These are phyloP conservation scores for Ciconia boyciana DNA, from an alignment of 2,113 vertebrate species.

Conservation along the genomic window DNA sequence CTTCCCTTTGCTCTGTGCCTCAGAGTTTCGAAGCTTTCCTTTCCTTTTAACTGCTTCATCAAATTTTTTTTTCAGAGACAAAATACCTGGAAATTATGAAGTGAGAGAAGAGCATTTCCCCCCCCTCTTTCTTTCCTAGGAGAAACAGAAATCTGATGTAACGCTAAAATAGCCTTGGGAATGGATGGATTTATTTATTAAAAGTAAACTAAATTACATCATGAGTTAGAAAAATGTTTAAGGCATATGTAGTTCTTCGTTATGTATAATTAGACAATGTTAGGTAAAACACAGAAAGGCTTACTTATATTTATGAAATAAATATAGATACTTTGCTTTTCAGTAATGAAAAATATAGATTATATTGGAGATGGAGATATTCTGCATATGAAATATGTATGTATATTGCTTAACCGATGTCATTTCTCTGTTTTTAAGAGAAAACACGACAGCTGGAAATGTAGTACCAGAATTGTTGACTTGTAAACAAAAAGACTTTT, in stretches of 20 bases:
- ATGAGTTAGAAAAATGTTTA: not conserved
- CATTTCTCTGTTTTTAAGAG: not conserved
- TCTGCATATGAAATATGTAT: not conserved
- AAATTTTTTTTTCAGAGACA: not conserved
- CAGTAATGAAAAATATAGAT: not conserved
- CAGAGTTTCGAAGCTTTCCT: not conserved
- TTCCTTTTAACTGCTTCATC: not conserved
- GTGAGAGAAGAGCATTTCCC: not conserved
- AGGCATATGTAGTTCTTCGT: not conserved
- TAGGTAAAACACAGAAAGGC: not conserved
- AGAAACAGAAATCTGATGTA: not conserved
- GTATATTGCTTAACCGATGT: not conserved
- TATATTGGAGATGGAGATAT: not conserved
- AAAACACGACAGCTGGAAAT: not conserved
- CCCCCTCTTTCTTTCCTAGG: not conserved
- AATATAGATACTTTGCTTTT: not conserved
- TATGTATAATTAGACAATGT: not conserved
- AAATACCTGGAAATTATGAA: not conserved
- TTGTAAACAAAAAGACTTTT: not conserved
- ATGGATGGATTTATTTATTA: not conserved
- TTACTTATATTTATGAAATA: not conserved
- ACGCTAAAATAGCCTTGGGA: not conserved
- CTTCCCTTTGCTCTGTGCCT: not conserved
- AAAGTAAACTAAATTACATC: not conserved
- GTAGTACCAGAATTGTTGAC: not conserved